These are phyloP conservation scores for Gymnogyps californianus DNA, from an alignment of 2,113 vertebrate species.

Conservation along the genomic window DNA sequence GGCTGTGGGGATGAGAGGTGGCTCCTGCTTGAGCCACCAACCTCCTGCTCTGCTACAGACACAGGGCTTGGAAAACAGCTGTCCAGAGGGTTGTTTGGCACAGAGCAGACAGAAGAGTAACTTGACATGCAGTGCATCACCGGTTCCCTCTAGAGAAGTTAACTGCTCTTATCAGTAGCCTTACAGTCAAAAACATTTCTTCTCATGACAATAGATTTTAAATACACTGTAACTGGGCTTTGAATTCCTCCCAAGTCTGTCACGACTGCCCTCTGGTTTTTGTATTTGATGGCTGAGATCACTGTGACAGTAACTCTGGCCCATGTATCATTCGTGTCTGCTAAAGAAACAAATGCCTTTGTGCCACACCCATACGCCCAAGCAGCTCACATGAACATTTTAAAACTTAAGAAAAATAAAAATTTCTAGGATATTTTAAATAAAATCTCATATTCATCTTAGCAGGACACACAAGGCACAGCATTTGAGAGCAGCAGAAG, in stretches of 20 bases:
- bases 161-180: neutral
- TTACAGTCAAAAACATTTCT: neutral
- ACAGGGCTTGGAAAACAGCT: neutral
- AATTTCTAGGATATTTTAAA: neutral
- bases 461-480: neutral
- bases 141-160: rapidly evolving
- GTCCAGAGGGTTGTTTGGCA: neutral
- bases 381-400: neutral
- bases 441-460: neutral
- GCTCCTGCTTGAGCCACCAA: neutral
- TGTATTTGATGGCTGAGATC: neutral
- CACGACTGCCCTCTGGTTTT: neutral
- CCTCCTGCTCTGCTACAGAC: neutral
- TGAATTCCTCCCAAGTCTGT: neutral
- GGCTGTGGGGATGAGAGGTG: neutral
- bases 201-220: neutral
- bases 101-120: neutral
- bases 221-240: neutral
- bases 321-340: neutral
- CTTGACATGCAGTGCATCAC: rapidly evolving
- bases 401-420: neutral
- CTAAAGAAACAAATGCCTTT: neutral
- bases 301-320: neutral
- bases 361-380: neutral
- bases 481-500: neutral